Base-by-base conservation (phyloP, 2,888 invertebrate genomes). In the Aspidiotus destructor region DNA sequence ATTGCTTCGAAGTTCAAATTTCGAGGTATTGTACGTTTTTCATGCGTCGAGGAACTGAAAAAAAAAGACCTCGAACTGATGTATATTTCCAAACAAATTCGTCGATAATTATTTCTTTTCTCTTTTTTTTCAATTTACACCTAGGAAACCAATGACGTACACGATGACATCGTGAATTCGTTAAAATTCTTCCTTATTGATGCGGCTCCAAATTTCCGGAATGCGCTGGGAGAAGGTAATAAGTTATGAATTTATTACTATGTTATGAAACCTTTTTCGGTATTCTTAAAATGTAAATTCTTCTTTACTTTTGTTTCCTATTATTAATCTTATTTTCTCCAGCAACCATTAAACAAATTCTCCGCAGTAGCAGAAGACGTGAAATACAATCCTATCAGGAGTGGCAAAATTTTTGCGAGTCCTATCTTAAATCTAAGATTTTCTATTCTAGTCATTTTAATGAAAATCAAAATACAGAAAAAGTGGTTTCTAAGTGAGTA, bases 381-480 rank as follows among this genome's bases (percentile, higher is more conserved):
- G 48, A 52, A 52, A 28, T 62, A 42, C n/a, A 10, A 10, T 16
- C 52, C 10, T 62, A 62, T 17, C 9, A 8, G 15, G 17, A 62
- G 7, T 62, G 48, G 52, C 13, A 3, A 15, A 15, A 64, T 13
- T 64, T 64, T 54, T 64, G 57, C 55, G n/a, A 55, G 10, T 41
- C 48, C 16, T 55, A 53, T 10, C 6, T 15, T 8, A 41, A 15
- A 41, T 55, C 44, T 40, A 42, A 54, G 55, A 13, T 7, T 9
- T 40, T 11, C 16, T 17, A 13, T 41, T 64, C 64, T 64, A 64
- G 64, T 64, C 64, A 54, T 15, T 64, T 40, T n/a, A 55, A 54
- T 15, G 57, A 55, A 44, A 64, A 64, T 54, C 64, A 55, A 64
- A 64, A 41, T 55, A 17, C 41, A n/a, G n/a, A 52, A 11, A 16